These are phyloP conservation scores for Drosophila sp. DNA, from an alignment of 1,140 invertebrate genomes.

Conservation along the genomic window DNA sequence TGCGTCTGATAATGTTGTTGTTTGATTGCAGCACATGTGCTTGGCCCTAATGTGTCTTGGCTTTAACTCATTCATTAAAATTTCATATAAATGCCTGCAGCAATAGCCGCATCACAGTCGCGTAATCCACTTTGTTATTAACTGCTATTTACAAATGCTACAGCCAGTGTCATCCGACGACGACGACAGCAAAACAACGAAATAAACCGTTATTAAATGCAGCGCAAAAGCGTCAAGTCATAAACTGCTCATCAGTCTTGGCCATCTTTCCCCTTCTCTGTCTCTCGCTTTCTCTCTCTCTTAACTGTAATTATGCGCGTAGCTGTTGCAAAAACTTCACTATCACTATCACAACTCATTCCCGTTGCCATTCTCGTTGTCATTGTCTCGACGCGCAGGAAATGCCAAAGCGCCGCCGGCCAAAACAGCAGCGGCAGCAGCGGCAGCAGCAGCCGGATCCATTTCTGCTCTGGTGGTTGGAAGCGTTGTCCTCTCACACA, in stretches of 20 bases:
- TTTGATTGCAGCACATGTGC: conserved; percentile 30
- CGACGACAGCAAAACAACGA: conserved; percentile 25
- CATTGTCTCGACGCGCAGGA: conserved; percentile 75
- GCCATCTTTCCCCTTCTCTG: too few species aligned
- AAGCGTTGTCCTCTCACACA: not conserved
- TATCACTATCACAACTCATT: conserved; percentile 75
- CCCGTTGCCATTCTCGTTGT: conserved; percentile 22
- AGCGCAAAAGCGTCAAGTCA: conserved; percentile 76
- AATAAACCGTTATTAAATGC: conserved; percentile 67
- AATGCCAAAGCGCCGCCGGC: conserved; percentile 70
- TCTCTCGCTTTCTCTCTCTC: not conserved
- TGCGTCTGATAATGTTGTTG: not conserved
- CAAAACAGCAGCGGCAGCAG: conserved; percentile 40
- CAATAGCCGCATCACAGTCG: conserved; percentile 27
- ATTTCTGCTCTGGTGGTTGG: not conserved
- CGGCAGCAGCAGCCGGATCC: not conserved
- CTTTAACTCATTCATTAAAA: conserved; percentile 75
- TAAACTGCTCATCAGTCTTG: conserved; percentile 82
- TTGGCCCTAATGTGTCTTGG: conserved; percentile 50
- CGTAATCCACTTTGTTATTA: conserved; percentile 73
- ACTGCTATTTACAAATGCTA: conserved; percentile 73
- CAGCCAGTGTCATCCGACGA: conserved; percentile 39
- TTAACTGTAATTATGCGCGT: conserved; percentile 74
- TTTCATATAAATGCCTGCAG: conserved; percentile 62
- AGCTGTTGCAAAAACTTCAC: conserved; percentile 65